Evolutionary conservation across 2,797 vertebrate species (phyloP).

Genomic region (Trachops cirrhosus): DNA sequence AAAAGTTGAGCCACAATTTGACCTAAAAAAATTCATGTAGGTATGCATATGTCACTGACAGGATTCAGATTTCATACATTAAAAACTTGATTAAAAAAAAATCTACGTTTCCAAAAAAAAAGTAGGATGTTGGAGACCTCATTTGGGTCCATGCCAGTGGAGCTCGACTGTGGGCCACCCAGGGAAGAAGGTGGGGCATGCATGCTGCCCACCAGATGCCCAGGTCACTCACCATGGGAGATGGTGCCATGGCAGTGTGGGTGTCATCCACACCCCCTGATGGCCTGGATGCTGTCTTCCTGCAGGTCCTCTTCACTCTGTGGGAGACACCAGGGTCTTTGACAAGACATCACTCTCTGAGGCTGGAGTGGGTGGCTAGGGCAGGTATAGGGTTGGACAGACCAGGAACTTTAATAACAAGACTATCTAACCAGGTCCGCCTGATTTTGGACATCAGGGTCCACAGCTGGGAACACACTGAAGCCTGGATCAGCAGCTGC

Average conservation of each 20-base stretch:
- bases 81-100: too few relatives aligned
- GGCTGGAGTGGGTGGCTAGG: neutral
- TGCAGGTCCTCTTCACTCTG: conserved; percentile 38
- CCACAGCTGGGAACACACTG: neutral
- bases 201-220: rapidly evolving
- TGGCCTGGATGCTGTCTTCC: neutral
- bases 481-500: neutral
- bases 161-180: rapidly evolving
- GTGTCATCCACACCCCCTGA: rapidly evolving
- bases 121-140: neutral
- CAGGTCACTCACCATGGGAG: neutral
- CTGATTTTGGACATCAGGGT: rapidly evolving
- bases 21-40: too few relatives aligned
- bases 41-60: too few relatives aligned
- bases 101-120: neutral
- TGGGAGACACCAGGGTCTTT: neutral
- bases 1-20: too few relatives aligned
- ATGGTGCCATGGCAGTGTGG: rapidly evolving
- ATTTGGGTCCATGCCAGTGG: neutral
- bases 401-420: neutral
- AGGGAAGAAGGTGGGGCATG: neutral
- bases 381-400: neutral
- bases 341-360: neutral
- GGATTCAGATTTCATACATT: too few relatives aligned
- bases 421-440: neutral